Percentiles rank a stretch among this genome's conserved stretches.
phyloP scores from a whole-genome alignment of 2,888 invertebrate species.

The Oasisia sp. region DNA sequence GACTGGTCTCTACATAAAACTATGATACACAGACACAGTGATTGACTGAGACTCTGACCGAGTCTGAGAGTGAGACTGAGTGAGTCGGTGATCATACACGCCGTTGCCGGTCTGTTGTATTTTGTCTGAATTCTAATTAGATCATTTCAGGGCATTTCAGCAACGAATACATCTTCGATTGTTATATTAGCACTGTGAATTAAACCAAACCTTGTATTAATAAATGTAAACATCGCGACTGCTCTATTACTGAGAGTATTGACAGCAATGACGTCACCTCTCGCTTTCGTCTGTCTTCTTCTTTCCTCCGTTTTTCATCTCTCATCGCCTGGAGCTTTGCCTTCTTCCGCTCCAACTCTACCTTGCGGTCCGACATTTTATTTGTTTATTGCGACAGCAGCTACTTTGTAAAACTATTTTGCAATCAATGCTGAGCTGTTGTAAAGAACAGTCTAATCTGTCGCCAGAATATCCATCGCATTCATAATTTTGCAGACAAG shows the following conservation, averaged over 20 bases:
- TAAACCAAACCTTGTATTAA: neutral
- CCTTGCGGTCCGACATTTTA: conserved; percentile 55
- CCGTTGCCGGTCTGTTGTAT: too few relatives aligned
- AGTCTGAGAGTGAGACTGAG: too few relatives aligned
- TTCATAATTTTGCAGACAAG: neutral
- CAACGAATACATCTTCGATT: too few relatives aligned
- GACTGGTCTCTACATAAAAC: too few relatives aligned
- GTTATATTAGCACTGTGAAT: neutral
- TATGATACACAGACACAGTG: too few relatives aligned
- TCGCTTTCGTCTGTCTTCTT: conserved; percentile 43
- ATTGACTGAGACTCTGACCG: too few relatives aligned
- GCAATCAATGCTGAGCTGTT: neutral
- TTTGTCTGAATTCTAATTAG: too few relatives aligned
- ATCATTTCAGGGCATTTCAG: too few relatives aligned
- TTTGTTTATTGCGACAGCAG: conserved; percentile 1
- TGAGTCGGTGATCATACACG: too few relatives aligned
- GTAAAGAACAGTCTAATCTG: neutral
- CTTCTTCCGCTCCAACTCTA: conserved; percentile 64
- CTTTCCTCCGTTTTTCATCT: conserved; percentile 61
- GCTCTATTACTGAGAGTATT: neutral
- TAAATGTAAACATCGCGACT: neutral
- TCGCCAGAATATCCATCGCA: neutral
- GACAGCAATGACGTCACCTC: conserved; percentile 28
- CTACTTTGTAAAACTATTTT: neutral
- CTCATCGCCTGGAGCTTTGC: conserved; percentile 64